Percentiles rank a stretch among this genome's conserved stretches.
Evolutionary conservation across 2,888 invertebrate genomes (phyloP).

Genomic region (Athrips mouffetella): DNA sequence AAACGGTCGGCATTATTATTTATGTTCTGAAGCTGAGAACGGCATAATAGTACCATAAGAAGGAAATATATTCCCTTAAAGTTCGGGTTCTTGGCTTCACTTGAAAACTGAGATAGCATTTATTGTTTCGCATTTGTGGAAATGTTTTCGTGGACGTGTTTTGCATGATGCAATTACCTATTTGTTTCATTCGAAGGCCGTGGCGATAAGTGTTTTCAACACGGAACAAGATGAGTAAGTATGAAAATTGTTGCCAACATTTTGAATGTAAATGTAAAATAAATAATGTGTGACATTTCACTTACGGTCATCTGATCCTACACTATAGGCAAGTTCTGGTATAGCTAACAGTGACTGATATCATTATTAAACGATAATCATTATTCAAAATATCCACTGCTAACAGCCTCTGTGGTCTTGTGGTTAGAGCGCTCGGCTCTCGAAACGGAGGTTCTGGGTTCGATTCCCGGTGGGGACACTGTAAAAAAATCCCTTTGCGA

Average conservation of each 20-base stretch:
- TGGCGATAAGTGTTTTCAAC: conserved; percentile 7
- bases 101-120: conserved; percentile 64
- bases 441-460: too few relatives aligned
- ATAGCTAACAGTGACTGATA: too few relatives aligned
- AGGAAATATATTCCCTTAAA: conserved; percentile 73
- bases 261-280: too few relatives aligned
- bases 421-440: too few relatives aligned
- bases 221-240: conserved; percentile 7
- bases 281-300: background rate
- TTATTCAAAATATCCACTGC: too few relatives aligned
- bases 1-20: conserved; percentile 75
- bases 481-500: too few relatives aligned
- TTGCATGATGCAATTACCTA: conserved; percentile 46
- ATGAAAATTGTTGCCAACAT: background rate
- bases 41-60: conserved; percentile 76
- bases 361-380: too few relatives aligned
- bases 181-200: conserved; percentile 13
- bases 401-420: too few relatives aligned
- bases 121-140: conserved; percentile 65
- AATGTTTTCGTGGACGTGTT: conserved; percentile 52
- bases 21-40: conserved; percentile 76
- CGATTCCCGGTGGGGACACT: too few relatives aligned
- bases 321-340: too few relatives aligned
- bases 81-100: conserved; percentile 67
- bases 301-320: too few relatives aligned